phyloP scores from a whole-genome alignment of 2,797 vertebrate genomes.

The Intellagama lesueurii region DNA sequence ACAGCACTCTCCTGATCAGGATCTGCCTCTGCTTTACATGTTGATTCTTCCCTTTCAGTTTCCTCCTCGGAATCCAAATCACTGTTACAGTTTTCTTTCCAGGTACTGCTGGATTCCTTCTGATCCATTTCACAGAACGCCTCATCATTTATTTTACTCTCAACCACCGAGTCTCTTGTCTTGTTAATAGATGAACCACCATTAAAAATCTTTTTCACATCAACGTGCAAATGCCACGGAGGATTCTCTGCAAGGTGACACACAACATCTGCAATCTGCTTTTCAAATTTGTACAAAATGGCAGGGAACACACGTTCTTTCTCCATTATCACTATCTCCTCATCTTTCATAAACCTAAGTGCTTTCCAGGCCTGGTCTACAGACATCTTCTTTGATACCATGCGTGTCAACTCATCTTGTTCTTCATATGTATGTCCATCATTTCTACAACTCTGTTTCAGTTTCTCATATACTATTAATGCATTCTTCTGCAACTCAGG shows the following conservation, averaged over 20 bases:
- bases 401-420: slow-evolving; percentile 61
- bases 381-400: slow-evolving; percentile 59
- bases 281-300: slow-evolving; percentile 80
- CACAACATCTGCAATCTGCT: slow-evolving; percentile 75
- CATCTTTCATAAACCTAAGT: slow-evolving; percentile 79
- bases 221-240: slow-evolving; percentile 72
- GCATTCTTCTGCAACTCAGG: slow-evolving; percentile 77
- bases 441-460: slow-evolving; percentile 77
- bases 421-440: slow-evolving; percentile 83
- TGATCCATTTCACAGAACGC: neutral
- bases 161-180: neutral
- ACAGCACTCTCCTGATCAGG: slow-evolving; percentile 80
- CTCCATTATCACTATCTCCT: slow-evolving; percentile 73
- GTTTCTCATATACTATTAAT: slow-evolving; percentile 76
- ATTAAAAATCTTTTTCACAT: slow-evolving; percentile 75
- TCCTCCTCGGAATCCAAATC: slow-evolving; percentile 15
- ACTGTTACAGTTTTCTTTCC: neutral
- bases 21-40: slow-evolving; percentile 68
- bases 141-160: neutral
- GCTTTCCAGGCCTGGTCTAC: slow-evolving; percentile 74
- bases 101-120: neutral
- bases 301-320: slow-evolving; percentile 74
- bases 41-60: neutral
- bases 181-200: slow-evolving; percentile 5
- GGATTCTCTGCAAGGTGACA: slow-evolving; percentile 60